Evolutionary conservation across 2,888 invertebrate species (phyloP).

Genomic region (Aphrophora alni): DNA sequence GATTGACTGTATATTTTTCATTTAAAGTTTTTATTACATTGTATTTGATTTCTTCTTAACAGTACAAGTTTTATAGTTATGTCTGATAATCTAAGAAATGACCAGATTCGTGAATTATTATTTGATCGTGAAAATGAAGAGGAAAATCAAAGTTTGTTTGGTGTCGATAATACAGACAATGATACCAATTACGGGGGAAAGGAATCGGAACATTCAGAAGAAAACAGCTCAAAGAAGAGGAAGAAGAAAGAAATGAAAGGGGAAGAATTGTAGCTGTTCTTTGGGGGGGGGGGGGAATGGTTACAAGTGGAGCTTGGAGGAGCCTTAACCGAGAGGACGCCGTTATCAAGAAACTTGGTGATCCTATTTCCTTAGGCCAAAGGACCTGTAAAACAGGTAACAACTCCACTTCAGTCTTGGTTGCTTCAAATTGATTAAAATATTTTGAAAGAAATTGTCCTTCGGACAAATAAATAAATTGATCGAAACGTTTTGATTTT

Average conservation of each 20-base stretch:
- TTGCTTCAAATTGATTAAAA: too few relatives aligned
- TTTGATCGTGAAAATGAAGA: background rate
- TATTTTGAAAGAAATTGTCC: too few relatives aligned
- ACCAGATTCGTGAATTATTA: background rate
- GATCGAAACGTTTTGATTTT: too few relatives aligned
- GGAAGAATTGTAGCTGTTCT: background rate
- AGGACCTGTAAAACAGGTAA: too few relatives aligned
- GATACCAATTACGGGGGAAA: background rate
- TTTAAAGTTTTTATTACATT: too few relatives aligned
- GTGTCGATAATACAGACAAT: background rate
- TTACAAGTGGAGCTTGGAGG: background rate
- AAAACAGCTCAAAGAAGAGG: background rate
- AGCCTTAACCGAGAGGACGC: too few relatives aligned
- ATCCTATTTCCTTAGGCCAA: background rate
- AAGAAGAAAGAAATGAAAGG: background rate
- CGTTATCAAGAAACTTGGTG: background rate
- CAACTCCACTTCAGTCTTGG: too few relatives aligned
- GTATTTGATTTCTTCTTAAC: too few relatives aligned
- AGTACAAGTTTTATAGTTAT: background rate
- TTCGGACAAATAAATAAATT: too few relatives aligned
- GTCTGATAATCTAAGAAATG: background rate
- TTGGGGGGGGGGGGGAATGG: background rate
- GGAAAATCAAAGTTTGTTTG: background rate
- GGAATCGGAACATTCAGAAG: background rate
- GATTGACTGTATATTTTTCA: too few relatives aligned